Percentiles rank a stretch among this genome's conserved stretches.
Evolutionary conservation across 2,113 vertebrate species (phyloP).

Genomic region (Lepus timidus): DNA sequence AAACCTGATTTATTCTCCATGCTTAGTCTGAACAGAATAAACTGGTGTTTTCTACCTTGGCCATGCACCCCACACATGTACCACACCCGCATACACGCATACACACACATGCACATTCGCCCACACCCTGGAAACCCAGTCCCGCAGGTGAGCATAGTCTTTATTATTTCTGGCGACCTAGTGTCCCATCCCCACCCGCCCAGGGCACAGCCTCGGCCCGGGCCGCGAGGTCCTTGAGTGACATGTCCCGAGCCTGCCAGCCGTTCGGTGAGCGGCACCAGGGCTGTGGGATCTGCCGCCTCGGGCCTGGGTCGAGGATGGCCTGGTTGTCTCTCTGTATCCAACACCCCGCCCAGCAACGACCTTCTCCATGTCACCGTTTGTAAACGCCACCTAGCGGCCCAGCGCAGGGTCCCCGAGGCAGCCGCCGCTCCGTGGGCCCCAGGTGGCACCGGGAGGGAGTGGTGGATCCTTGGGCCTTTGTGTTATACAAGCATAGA

Average conservation of each 20-base stretch:
- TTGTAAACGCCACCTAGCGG: constrained; percentile 43
- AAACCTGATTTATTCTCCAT: constrained; percentile 85
- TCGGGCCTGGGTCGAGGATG: not conserved
- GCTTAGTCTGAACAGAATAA: constrained; percentile 81
- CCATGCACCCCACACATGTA: constrained; percentile 68
- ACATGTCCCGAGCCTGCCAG: not conserved
- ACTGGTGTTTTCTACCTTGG: constrained; percentile 87
- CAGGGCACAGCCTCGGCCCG: not conserved
- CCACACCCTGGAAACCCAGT: constrained; percentile 73
- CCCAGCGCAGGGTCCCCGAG: not conserved
- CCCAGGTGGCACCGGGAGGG: not conserved
- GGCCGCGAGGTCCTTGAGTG: not conserved
- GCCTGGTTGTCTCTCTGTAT: constrained; percentile 19
- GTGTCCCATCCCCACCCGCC: too few relatives aligned
- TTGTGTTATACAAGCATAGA: constrained; percentile 72
- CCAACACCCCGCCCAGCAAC: not conserved
- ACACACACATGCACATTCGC: constrained; percentile 75
- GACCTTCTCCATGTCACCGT: not conserved
- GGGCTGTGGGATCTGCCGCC: not conserved
- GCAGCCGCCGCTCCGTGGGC: too few relatives aligned
- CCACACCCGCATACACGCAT: constrained; percentile 57
- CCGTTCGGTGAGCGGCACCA: not conserved
- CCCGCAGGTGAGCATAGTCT: not conserved
- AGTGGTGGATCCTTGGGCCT: constrained; percentile 18
- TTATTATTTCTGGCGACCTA: not conserved